These are phyloP conservation scores for Sturmia bella DNA, from an alignment of 2,888 invertebrate species.

Conservation along the genomic window DNA sequence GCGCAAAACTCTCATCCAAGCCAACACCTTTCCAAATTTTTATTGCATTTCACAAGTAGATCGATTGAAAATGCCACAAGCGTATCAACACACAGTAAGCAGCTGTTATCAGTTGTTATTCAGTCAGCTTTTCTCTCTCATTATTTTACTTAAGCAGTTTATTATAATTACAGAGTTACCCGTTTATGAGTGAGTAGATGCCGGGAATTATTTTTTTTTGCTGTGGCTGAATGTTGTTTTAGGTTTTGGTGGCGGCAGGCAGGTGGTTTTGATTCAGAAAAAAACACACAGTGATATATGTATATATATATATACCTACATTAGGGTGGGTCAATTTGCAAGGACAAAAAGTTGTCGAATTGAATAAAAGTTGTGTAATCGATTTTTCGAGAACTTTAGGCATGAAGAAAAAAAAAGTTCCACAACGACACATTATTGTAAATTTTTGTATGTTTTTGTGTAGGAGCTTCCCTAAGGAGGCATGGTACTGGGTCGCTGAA, in stretches of 20 bases:
- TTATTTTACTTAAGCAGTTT: conserved; percentile 16
- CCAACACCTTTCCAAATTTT: conserved; percentile 58
- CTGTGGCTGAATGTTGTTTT: conserved; percentile 30
- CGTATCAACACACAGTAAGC: conserved; percentile 38
- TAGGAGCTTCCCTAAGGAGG: too few relatives aligned
- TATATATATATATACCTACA: too few relatives aligned
- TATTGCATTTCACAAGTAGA: conserved; percentile 42
- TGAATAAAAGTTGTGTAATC: too few relatives aligned
- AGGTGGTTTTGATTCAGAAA: conserved; percentile 60
- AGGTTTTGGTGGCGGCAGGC: conserved; percentile 63
- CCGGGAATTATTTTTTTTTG: conserved; percentile 44
- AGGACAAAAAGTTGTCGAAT: too few relatives aligned
- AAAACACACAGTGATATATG: conserved; percentile 10
- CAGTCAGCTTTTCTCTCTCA: conserved; percentile 18
- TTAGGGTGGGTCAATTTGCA: too few relatives aligned
- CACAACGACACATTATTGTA: too few relatives aligned
- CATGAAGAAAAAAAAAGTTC: too few relatives aligned
- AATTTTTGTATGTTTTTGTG: too few relatives aligned
- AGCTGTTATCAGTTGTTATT: conserved; percentile 68
- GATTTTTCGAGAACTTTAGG: too few relatives aligned
- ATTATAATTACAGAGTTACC: conserved; percentile 42
- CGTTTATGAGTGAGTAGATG: conserved; percentile 22
- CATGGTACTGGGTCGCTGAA: too few relatives aligned
- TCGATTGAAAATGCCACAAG: conserved; percentile 16
- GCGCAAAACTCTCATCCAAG: conserved; percentile 55